Evolutionary conservation across 2,797 vertebrate species (phyloP), one percentile per base, ranked within the genome.

Genomic region (Dendrocincla fuliginosa): DNA sequence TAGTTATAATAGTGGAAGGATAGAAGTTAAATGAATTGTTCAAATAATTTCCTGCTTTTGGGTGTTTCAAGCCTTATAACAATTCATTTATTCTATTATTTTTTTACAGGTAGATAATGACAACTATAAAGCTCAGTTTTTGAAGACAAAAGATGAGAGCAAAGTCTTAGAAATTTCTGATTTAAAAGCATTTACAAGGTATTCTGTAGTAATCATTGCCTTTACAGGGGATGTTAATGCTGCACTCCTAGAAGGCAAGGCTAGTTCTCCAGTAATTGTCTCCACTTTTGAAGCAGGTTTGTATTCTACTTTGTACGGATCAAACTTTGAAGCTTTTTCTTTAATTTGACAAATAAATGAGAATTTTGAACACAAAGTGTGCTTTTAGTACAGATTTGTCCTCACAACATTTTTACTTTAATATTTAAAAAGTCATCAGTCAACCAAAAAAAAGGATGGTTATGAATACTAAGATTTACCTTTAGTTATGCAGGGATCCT

Each of bases 241-340:
- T 5, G 99, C 98, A 5, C 77, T 96, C n/a, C 81, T 67, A n/a
- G 98, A 99, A 70, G 99, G 99, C 79, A 98, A 98, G 83, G 96
- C 98, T 56, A 98, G 98, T 27, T 93, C 98, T 37, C 97, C 98
- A 24, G 63, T 98, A 39, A 95, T 98, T 84, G 96, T 99, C 95
- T 98, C 98, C 69, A 99, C 99, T 47, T 97, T 99, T 91, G 99
- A 99, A 97, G 98, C 98, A 94, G 98, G 99, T 99, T 97, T 96
- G 98, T 90, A 52, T 24, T 89, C 17, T 86, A 37, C 13, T 67
- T 64, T 25, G 32, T 37, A 50, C 12, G 24, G n/a, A 71, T 53
- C 5, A 30, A 75, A 91, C 13, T 53, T 84, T 57, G 39, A 10
- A 15, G 5, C 11, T 76, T 78, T 86, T 86, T 67, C 35, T 67